Conservation (phyloP, 2,888 invertebrate genomes). For the Andrena minutula region DNA sequence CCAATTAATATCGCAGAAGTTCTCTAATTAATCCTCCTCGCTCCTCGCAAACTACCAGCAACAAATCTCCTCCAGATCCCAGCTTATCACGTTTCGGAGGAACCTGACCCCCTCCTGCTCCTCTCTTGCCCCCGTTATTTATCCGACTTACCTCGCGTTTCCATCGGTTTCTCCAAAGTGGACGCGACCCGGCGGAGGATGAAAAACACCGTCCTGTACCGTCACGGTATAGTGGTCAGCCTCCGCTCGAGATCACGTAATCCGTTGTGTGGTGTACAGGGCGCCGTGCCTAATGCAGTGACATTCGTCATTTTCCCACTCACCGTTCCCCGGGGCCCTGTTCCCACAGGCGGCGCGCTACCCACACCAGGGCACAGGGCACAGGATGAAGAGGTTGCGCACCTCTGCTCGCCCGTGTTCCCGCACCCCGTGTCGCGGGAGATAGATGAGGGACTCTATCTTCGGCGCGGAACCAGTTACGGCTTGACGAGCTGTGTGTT, state of each 20-base stretch:
- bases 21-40: neutral
- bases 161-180: slow-evolving; percentile 14
- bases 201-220: slow-evolving; percentile 22
- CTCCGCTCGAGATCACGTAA: slow-evolving; percentile 58
- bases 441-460: slow-evolving; percentile 75
- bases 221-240: slow-evolving; percentile 37
- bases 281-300: slow-evolving; percentile 58
- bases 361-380: slow-evolving; percentile 32
- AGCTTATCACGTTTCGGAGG: neutral
- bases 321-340: slow-evolving; percentile 48
- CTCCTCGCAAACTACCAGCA: no score
- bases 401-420: slow-evolving; percentile 63
- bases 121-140: neutral
- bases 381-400: slow-evolving; percentile 46
- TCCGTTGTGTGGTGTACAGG: slow-evolving; percentile 40
- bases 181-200: neutral
- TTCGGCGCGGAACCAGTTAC: slow-evolving; percentile 73
- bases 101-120: no score
- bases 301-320: slow-evolving; percentile 74
- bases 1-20: neutral
- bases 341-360: slow-evolving; percentile 50
- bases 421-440: slow-evolving; percentile 65
- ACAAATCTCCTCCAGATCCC: neutral
- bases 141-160: no score
- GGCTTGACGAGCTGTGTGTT: slow-evolving; percentile 75